Evolutionary conservation across 2,797 vertebrate species (phyloP), one percentile per base, ranked within the genome.

Genomic region (Pangasius sanitwongsei): DNA sequence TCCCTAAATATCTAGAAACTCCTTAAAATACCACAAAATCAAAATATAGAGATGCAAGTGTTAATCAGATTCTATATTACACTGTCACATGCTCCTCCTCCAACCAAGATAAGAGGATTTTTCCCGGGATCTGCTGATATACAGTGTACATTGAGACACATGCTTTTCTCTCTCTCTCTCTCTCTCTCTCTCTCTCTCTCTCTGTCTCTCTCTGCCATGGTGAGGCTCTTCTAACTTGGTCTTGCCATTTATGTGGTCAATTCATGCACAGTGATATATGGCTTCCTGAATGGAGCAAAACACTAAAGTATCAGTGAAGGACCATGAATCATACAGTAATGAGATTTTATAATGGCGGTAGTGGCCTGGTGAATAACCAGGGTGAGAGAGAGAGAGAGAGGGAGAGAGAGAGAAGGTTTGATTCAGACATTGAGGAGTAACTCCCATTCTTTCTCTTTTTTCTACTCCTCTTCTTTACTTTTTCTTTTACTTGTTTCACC

Each of bases 251-350:
- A 86, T 90, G 88, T 75, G 91, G 86, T 88, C 89, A 90, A 41
- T 50, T 53, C 61, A 31, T 86, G 63, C 57, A 31, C 88, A 77
- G 65, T 89, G 87, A 89, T 87, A 78, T 87, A 92, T 65, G 91
- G 91, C 92, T 88, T 88, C 89, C 86, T 89, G 92, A 44, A 92
- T 59, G 48, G 18, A 75, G 90, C 83, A 74, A 93, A 94, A 91
- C 90, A 90, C 91, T 90, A 89, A 90, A 28, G 91, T 91, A 94
- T 95, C 95, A 94, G 92, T 83, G 84, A 92, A 93, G 92, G 91
- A 91, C 89, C 92, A 93, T 95, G 93, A 95, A 94, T 95, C 95
- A 93, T 80, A 92, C 61, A 88, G 87, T 94, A 93, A 94, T 94
- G 94, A 94, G 94, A 94, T 94, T 93, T 93, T 92, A 90, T 67